phyloP scores from a whole-genome alignment of 2,113 vertebrate species.

The Merops nubicus region DNA sequence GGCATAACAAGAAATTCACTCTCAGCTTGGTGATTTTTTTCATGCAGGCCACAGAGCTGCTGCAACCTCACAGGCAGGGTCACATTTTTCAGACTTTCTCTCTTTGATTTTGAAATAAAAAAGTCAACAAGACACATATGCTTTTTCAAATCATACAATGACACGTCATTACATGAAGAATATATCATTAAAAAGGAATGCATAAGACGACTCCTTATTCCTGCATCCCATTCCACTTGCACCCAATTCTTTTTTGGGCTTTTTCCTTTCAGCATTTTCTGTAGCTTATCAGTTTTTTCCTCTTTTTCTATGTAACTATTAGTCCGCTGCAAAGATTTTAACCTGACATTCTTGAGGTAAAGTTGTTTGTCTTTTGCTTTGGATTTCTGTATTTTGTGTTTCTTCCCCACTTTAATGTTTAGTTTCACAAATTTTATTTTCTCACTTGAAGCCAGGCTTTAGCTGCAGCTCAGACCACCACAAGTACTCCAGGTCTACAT shows the following conservation, averaged over 20 bases:
- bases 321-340: background rate
- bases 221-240: background rate
- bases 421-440: background rate
- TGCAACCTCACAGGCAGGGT: background rate
- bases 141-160: background rate
- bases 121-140: background rate
- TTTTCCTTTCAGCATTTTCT: background rate
- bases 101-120: slow-evolving; percentile 8
- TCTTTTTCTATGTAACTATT: background rate
- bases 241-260: background rate
- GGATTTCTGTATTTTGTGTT: background rate
- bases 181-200: background rate
- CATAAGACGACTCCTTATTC: background rate
- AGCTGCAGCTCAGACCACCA: background rate
- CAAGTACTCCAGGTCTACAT: background rate
- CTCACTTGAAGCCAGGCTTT: background rate
- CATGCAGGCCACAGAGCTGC: background rate
- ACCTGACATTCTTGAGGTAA: background rate
- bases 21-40: background rate
- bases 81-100: background rate
- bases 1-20: background rate
- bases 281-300: background rate
- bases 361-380: background rate
- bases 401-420: background rate
- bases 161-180: background rate